Percentiles rank a stretch among this genome's conserved stretches.
phyloP scores from a whole-genome alignment of 2,888 invertebrate genomes.

The Callinectes sapidus region DNA sequence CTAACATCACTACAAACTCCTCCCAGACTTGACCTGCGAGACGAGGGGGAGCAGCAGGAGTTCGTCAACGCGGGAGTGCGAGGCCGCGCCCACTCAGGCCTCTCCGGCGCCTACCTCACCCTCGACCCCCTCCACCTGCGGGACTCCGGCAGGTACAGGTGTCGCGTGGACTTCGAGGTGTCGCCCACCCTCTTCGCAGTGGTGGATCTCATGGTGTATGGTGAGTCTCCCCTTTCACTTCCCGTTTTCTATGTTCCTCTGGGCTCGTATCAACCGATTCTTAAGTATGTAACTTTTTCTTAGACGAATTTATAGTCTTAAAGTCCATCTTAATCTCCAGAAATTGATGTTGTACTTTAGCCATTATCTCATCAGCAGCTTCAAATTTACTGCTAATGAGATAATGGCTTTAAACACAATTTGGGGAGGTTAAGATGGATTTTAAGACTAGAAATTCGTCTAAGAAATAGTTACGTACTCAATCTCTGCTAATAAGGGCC shows the following conservation, averaged over 20 bases:
- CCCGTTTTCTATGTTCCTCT: neutral
- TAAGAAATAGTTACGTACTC: too few relatives aligned
- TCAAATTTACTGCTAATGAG: too few relatives aligned
- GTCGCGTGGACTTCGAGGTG: slow-evolving; percentile 57
- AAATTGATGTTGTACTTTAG: too few relatives aligned
- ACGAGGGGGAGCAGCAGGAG: slow-evolving; percentile 46
- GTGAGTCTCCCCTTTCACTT: slow-evolving; percentile 3
- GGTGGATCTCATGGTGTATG: slow-evolving; percentile 57
- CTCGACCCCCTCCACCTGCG: slow-evolving; percentile 39
- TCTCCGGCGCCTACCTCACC: slow-evolving; percentile 43
- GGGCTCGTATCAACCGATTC: too few relatives aligned
- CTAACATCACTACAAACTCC: neutral
- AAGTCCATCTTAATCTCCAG: too few relatives aligned
- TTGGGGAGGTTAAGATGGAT: too few relatives aligned
- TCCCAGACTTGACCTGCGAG: slow-evolving; percentile 58
- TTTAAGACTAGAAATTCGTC: too few relatives aligned
- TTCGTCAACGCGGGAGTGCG: slow-evolving; percentile 45
- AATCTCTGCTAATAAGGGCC: too few relatives aligned
- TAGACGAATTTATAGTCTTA: too few relatives aligned
- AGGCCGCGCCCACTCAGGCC: slow-evolving; percentile 34
- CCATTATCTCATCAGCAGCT: too few relatives aligned
- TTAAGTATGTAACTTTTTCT: too few relatives aligned
- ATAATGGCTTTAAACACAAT: too few relatives aligned
- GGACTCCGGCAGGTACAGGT: slow-evolving; percentile 56
- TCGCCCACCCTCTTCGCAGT: slow-evolving; percentile 58